These are phyloP conservation scores for Triplophysa dalaica DNA, from an alignment of 2,113 vertebrate species.

Conservation along the genomic window DNA sequence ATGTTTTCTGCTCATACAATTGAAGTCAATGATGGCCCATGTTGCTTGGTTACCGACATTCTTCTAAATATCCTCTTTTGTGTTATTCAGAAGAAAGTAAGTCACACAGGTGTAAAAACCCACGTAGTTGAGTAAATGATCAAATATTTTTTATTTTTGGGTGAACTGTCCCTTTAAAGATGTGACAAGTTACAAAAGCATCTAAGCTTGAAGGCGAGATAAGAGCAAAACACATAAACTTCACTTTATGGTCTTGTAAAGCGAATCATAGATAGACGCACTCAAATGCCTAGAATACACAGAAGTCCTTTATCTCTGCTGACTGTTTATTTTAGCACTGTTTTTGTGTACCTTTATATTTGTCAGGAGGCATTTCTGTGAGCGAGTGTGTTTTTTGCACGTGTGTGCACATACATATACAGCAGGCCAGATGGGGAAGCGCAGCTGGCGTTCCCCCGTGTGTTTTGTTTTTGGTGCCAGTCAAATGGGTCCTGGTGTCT, in stretches of 20 bases:
- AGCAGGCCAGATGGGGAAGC: constrained; percentile 13
- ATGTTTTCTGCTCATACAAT: no score
- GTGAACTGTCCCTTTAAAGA: no score
- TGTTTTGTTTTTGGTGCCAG: constrained; percentile 22
- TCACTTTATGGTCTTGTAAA: background rate
- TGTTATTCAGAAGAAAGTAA: no score
- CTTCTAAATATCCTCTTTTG: no score
- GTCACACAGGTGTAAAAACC: no score
- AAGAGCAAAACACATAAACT: background rate
- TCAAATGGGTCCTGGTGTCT: constrained; percentile 8
- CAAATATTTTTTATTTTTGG: no score
- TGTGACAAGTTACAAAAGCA: no score
- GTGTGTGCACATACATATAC: constrained; percentile 39
- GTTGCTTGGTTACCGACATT: no score
- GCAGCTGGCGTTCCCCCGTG: constrained; percentile 22
- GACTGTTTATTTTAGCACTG: constrained; percentile 45
- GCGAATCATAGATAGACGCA: constrained; percentile 2
- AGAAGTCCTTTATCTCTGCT: background rate
- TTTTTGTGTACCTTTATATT: no score
- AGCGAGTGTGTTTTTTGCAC: constrained; percentile 26
- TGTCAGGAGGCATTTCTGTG: constrained; percentile 12
- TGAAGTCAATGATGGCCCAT: no score
- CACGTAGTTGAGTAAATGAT: no score
- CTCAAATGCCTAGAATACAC: background rate
- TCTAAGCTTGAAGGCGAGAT: background rate